Evolutionary conservation across 2,888 invertebrate species (phyloP).

Genomic region (Bimastos eiseni): DNA sequence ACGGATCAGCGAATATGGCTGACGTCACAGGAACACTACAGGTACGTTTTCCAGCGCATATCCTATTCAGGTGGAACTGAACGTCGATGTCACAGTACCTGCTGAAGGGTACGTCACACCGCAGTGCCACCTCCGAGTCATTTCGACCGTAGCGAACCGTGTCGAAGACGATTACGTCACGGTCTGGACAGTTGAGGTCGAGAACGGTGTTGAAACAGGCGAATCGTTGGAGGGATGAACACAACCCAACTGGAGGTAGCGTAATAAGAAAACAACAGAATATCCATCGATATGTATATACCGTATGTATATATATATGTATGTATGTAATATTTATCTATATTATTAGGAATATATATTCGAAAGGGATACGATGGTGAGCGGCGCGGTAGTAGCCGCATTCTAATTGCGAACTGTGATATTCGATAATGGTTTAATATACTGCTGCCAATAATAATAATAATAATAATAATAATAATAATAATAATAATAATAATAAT

Average conservation of each 20-base stretch:
- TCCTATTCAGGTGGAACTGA: constrained; percentile 41
- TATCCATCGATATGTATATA: background rate
- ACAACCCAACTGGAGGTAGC: background rate
- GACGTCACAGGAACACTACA: constrained; percentile 42
- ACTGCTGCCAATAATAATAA: too few species aligned
- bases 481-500: too few species aligned
- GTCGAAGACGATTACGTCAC: constrained; percentile 39
- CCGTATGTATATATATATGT: background rate
- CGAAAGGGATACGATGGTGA: background rate
- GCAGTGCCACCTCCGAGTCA: constrained; percentile 38
- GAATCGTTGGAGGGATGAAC: background rate
- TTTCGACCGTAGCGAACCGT: constrained; percentile 40
- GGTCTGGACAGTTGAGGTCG: background rate
- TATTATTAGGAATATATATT: background rate
- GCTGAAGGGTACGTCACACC: constrained; percentile 36
- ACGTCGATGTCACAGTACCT: constrained; percentile 44
- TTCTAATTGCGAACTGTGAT: too few species aligned
- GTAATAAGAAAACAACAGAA: background rate
- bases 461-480: too few species aligned
- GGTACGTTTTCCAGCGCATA: constrained; percentile 41
- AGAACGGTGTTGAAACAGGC: constrained; percentile 26
- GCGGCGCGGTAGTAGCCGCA: too few species aligned
- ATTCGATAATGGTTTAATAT: too few species aligned
- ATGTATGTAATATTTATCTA: background rate
- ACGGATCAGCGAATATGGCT: constrained; percentile 43